Evolutionary conservation across 2,888 invertebrate species (phyloP), one percentile per base, ranked within the genome.

Genomic region (Apocheima hispidaria): DNA sequence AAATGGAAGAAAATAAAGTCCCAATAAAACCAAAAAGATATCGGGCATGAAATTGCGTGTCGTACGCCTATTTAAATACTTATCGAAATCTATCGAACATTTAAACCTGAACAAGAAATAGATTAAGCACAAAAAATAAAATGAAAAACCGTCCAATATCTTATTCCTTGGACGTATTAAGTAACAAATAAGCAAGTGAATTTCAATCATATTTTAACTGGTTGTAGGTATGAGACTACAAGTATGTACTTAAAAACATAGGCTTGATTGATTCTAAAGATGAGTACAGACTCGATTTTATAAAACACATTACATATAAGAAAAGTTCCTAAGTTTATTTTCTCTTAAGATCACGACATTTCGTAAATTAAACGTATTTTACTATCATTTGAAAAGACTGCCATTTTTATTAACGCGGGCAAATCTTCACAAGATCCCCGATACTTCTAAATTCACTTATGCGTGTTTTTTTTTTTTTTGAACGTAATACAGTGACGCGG

Each of bases 171-270:
- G 71, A 66, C 70, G 77, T 72, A 63, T 81, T 77, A 78, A 75
- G 82, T 78, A 74, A 81, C 84, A 83, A 90, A 90, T 90, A 90
- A 90, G 88, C 74, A 78, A 78, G 78, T 63, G 63, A 62, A 80
- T 78, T 72, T 75, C 74, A 79, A 80, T 79, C 79, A 80, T 77
- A 79, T 78, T 70, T 76, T 75, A 78, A 75, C 68, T 62, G 65
- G 65, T 70, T 51, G 70, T 70, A 63, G 59, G 61, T 62, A 55
- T 59, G 50, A 55, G 66, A 74, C 73, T 60, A 3, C 23, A 5
- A 23, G 23, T 4, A 72, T 72, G 68, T 73, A 71, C 59, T 43
- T 58, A 63, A 54, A 35, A 67, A 61, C 63, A 67, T 52, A 52
- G 6, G 38, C 57, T 41, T 56, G 41, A 12, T 44, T 49, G 41